These are phyloP conservation scores for Euphonia xanthogaster DNA, from an alignment of 2,797 vertebrate genomes.

Conservation along the genomic window DNA sequence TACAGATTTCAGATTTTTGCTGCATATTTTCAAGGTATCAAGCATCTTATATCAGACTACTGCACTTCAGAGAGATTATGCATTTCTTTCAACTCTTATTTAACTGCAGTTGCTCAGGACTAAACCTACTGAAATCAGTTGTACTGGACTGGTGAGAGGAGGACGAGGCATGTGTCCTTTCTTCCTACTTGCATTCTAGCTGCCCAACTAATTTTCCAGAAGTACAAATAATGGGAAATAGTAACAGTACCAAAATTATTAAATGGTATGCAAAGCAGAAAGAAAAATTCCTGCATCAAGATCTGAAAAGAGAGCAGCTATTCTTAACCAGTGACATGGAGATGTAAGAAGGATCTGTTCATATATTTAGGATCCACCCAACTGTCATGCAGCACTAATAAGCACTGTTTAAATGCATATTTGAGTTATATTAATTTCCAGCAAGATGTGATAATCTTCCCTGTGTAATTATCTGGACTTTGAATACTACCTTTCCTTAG, in stretches of 20 bases:
- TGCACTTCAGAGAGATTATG: neutral
- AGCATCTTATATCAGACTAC: neutral
- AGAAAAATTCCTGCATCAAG: neutral
- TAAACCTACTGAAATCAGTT: neutral
- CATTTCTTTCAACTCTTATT: neutral
- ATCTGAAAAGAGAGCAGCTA: neutral
- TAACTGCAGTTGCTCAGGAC: neutral
- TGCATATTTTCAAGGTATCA: neutral
- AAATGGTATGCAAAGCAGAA: neutral
- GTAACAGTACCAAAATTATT: neutral
- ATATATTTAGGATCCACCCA: neutral
- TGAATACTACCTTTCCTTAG: neutral
- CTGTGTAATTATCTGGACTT: neutral
- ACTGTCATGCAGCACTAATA: neutral
- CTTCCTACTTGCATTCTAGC: neutral
- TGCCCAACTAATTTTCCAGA: neutral
- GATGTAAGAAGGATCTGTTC: neutral
- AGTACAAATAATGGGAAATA: neutral
- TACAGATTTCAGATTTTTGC: neutral
- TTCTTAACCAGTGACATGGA: neutral
- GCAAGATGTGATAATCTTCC: neutral
- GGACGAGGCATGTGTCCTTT: neutral
- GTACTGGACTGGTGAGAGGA: neutral
- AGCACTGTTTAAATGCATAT: neutral
- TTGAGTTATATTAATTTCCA: neutral